These are phyloP conservation scores for Xenus cinereus DNA, from an alignment of 2,113 vertebrate genomes.

Conservation along the genomic window DNA sequence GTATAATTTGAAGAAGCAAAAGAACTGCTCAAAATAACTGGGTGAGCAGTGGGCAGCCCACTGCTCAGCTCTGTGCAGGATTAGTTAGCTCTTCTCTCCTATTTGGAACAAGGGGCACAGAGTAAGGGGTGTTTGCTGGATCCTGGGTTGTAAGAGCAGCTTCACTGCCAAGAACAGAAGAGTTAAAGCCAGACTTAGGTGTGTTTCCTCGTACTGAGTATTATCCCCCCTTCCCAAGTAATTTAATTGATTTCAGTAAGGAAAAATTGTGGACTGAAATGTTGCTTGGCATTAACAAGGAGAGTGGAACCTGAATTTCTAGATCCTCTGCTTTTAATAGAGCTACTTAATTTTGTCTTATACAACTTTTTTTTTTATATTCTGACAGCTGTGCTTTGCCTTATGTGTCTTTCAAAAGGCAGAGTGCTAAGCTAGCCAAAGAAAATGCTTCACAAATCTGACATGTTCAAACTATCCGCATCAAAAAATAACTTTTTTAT, in stretches of 20 bases:
- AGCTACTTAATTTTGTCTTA: slow-evolving; percentile 47
- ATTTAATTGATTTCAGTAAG: neutral
- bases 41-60: neutral
- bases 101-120: neutral
- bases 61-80: neutral
- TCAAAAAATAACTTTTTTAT: slow-evolving; percentile 75
- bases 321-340: slow-evolving; percentile 34
- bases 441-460: slow-evolving; percentile 72
- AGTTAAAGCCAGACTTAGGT: neutral
- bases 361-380: neutral
- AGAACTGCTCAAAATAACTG: neutral
- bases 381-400: slow-evolving; percentile 42
- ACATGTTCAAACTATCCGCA: slow-evolving; percentile 68
- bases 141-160: neutral
- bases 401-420: slow-evolving; percentile 55
- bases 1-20: neutral
- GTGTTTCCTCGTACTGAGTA: neutral
- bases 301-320: neutral
- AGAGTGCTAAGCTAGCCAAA: neutral
- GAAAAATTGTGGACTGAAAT: neutral
- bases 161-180: neutral
- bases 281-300: neutral
- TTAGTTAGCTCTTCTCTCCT: neutral
- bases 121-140: neutral
- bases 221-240: neutral